phyloP scores from a whole-genome alignment of 2,888 invertebrate genomes.

The Polyommatus iphigenia region DNA sequence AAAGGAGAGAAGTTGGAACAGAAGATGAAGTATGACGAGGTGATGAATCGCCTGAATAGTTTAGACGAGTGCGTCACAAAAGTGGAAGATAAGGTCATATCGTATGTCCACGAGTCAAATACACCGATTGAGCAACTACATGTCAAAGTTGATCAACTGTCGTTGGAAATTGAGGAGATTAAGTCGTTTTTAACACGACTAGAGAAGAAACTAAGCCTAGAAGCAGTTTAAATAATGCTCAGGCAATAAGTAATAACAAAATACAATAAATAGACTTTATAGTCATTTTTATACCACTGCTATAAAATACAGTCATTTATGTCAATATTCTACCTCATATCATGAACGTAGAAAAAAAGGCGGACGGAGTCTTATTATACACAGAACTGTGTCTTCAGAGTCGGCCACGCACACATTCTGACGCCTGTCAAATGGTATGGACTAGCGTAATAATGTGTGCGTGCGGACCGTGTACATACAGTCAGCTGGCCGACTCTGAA shows the following conservation, averaged over 20 bases:
- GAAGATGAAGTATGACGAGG: conserved; percentile 53
- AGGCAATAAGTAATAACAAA: not conserved
- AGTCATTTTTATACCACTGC: not conserved
- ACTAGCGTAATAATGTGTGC: too few relatives aligned
- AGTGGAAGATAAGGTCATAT: conserved; percentile 55
- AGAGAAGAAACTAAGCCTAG: conserved; percentile 56
- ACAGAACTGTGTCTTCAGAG: too few relatives aligned
- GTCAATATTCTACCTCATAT: not conserved
- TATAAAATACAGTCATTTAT: not conserved
- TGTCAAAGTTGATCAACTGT: conserved; percentile 65
- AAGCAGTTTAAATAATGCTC: conserved; percentile 7
- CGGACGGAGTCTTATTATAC: too few relatives aligned
- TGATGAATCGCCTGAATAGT: conserved; percentile 56
- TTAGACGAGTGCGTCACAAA: conserved; percentile 57
- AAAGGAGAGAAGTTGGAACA: conserved; percentile 41
- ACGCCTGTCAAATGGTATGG: too few relatives aligned
- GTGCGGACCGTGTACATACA: too few relatives aligned
- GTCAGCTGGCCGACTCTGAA: too few relatives aligned
- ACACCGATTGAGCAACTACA: conserved; percentile 56
- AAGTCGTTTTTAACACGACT: conserved; percentile 60
- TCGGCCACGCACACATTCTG: too few relatives aligned
- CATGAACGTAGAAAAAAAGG: too few relatives aligned
- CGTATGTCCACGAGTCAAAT: conserved; percentile 52
- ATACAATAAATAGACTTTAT: not conserved
- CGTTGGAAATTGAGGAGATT: conserved; percentile 60